Evolutionary conservation across 1,140 invertebrate species (phyloP), one percentile per base, ranked within the genome.

Genomic region (Dermatophagoides farinae): DNA sequence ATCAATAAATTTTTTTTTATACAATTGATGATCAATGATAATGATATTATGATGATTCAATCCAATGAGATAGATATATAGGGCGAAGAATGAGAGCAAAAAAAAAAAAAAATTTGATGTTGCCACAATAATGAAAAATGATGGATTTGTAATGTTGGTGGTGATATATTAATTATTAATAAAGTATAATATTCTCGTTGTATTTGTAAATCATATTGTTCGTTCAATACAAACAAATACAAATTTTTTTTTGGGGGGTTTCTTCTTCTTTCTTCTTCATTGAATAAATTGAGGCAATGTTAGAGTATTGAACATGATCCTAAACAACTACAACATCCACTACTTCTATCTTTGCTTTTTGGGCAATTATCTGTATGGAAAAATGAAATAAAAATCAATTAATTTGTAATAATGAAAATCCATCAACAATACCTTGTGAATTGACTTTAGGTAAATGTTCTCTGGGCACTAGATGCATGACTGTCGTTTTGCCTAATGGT

Each of bases 371-470:
- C 87, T 89, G 79, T 52, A 84, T 55, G 2, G 43, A 44, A 20
- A 82, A 64, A 20, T 22, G 22, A 23, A 12, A 57, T 39, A 53
- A 46, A 52, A 44, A 39, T 39, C 10, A 44, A 31, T 58, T 43
- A 18, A 18, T 38, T 54, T 39, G 14, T n/a, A 25, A 40, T 23
- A 16, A n/a, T 23, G 37, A 18, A 38, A 16, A 38, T 25, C 39
- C 43, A 50, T 39, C 43, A 14, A 55, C 22, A 64, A 61, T 76
- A 93, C 90, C 90, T 83, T 92, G 89, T 71, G 88, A 92, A 78
- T 97, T 97, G 66, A 93, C 92, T 78, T 97, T 92, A 68, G 93
- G 93, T 72, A 98, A 79, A 75, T 95, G 96, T 78, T 98, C 95
- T 75, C 95, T 81, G 65, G 93, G 90, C 70, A 98, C 92, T 67